Percentiles rank a stretch among this genome's conserved stretches.
phyloP scores from a whole-genome alignment of 2,888 invertebrate species.

The Clostera curtula region DNA sequence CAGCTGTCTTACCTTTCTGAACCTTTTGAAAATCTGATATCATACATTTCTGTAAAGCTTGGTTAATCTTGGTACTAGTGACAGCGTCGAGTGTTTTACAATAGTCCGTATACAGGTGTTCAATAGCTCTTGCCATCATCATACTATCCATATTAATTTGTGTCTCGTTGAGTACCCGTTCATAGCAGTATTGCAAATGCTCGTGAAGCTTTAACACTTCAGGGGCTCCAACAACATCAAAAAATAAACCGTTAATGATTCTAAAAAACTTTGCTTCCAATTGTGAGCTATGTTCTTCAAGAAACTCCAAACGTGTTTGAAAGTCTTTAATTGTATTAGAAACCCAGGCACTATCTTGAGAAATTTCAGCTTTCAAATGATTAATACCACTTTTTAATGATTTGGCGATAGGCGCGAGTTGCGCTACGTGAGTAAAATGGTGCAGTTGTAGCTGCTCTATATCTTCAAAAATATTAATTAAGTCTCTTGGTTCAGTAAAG shows the following conservation, averaged over 20 bases:
- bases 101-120: slow-evolving; percentile 68
- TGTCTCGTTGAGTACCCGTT: slow-evolving; percentile 73
- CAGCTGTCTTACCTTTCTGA: slow-evolving; percentile 71
- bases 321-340: slow-evolving; percentile 39
- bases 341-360: slow-evolving; percentile 36
- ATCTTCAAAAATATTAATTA: slow-evolving; percentile 72
- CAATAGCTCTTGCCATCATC: slow-evolving; percentile 75
- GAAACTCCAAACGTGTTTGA: slow-evolving; percentile 40
- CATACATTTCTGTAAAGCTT: slow-evolving; percentile 67
- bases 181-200: slow-evolving; percentile 78
- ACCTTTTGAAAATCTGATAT: slow-evolving; percentile 63
- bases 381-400: slow-evolving; percentile 61
- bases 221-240: slow-evolving; percentile 68
- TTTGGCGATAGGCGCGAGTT: slow-evolving; percentile 68
- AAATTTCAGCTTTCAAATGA: slow-evolving; percentile 52
- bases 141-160: slow-evolving; percentile 72
- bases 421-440: slow-evolving; percentile 76
- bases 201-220: slow-evolving; percentile 73
- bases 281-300: slow-evolving; percentile 64
- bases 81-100: slow-evolving; percentile 71
- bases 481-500: slow-evolving; percentile 70
- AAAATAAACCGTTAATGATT: slow-evolving; percentile 73
- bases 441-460: slow-evolving; percentile 79
- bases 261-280: slow-evolving; percentile 70
- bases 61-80: slow-evolving; percentile 66